These are phyloP conservation scores for Eumeta japonica DNA, from an alignment of 1,140 invertebrate species.

Conservation along the genomic window DNA sequence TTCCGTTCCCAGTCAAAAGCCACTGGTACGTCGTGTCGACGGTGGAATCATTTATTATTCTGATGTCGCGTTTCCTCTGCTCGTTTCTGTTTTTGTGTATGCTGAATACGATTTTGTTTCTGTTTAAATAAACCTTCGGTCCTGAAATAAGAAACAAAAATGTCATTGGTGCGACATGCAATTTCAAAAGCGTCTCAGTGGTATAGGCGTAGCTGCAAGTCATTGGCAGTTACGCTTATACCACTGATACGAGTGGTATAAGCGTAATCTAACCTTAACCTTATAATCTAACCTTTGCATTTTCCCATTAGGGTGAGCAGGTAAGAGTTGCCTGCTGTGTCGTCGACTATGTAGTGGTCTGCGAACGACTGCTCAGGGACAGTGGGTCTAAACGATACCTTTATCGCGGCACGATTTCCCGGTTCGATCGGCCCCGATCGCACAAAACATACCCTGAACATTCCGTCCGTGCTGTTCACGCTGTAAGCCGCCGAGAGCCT, in stretches of 20 bases:
- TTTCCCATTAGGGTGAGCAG: conserved; percentile 36
- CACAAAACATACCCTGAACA: conserved; percentile 36
- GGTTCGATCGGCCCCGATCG: conserved; percentile 26
- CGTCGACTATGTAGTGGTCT: conserved; percentile 41
- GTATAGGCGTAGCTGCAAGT: too few species aligned
- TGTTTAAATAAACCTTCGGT: conserved; percentile 30
- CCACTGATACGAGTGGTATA: too few species aligned
- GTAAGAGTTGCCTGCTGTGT: conserved; percentile 30
- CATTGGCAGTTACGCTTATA: too few species aligned
- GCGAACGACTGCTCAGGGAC: conserved; percentile 31
- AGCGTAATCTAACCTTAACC: too few species aligned
- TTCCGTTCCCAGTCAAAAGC: conserved; percentile 31
- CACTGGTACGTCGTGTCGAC: conserved; percentile 46
- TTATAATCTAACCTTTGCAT: conserved; percentile 40
- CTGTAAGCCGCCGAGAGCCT: conserved; percentile 33
- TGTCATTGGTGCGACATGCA: too few species aligned
- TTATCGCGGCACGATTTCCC: conserved; percentile 22
- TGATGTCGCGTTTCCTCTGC: conserved; percentile 30
- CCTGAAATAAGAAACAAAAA: conserved; percentile 21
- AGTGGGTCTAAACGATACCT: conserved; percentile 30
- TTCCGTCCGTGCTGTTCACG: conserved; percentile 33
- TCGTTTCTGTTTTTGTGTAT: conserved; percentile 35
- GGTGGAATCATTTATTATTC: conserved; percentile 34
- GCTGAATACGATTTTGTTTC: conserved; percentile 30
- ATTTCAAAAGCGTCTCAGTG: too few species aligned